phyloP scores from a whole-genome alignment of 2,888 invertebrate genomes.

The Andricus quercusramuli region DNA sequence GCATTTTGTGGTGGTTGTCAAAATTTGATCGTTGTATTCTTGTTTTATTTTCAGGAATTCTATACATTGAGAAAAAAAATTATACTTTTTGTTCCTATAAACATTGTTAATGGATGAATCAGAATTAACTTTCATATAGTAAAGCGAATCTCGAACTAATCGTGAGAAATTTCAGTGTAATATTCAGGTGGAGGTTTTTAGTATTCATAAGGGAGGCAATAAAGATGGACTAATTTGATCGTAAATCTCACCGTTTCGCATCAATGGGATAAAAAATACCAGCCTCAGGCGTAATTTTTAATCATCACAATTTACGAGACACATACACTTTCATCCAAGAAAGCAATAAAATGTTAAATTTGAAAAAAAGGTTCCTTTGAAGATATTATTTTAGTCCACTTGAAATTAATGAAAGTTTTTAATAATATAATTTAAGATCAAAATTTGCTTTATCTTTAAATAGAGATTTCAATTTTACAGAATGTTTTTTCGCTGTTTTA shows the following conservation, averaged over 20 bases:
- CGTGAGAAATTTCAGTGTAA: slow-evolving; percentile 13
- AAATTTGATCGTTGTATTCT: too few relatives aligned
- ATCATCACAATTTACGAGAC: not conserved
- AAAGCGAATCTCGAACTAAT: not conserved
- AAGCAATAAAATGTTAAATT: not conserved
- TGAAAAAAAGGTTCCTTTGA: too few relatives aligned
- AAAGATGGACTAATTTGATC: slow-evolving; percentile 5
- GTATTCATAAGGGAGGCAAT: slow-evolving; percentile 25
- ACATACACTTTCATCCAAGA: not conserved
- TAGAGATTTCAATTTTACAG: too few relatives aligned
- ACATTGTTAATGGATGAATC: not conserved
- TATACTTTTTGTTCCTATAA: too few relatives aligned
- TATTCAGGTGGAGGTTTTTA: slow-evolving; percentile 11
- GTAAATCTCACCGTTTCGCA: not conserved
- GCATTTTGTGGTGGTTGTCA: too few relatives aligned
- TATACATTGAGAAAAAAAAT: too few relatives aligned
- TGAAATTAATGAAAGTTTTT: not conserved
- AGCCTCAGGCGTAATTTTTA: not conserved
- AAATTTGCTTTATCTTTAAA: not conserved
- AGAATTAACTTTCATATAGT: not conserved
- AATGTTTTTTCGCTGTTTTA: too few relatives aligned
- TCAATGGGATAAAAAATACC: slow-evolving; percentile 5
- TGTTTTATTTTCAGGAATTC: too few relatives aligned
- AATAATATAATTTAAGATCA: not conserved
- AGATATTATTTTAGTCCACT: not conserved